These are phyloP conservation scores for Drosophila leonis DNA, from an alignment of 2,888 invertebrate species.

Conservation along the genomic window DNA sequence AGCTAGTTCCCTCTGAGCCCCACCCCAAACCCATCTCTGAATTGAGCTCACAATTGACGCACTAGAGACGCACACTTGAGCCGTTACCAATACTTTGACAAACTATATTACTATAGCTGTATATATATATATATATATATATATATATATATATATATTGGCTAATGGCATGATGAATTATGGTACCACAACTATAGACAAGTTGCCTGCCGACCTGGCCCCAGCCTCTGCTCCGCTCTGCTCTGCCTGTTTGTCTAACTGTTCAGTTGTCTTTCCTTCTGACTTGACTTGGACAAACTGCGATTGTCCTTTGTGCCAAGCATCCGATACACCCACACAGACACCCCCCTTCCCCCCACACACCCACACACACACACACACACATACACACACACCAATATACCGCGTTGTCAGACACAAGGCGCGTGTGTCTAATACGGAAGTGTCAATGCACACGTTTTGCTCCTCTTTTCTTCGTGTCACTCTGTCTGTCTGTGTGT, in stretches of 20 bases:
- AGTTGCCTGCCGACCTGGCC: conserved; percentile 30
- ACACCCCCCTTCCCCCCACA: conserved; percentile 12
- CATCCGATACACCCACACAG: conserved; percentile 49
- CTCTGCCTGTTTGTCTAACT: conserved; percentile 9
- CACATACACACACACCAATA: conserved; percentile 17
- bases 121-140: conserved; percentile 8
- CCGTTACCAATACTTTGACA: conserved; percentile 34
- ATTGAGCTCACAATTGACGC: conserved; percentile 55
- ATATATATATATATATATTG: conserved; percentile 41
- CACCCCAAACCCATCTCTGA: background rate
- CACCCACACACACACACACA: conserved; percentile 16
- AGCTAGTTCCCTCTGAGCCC: conserved; percentile 25
- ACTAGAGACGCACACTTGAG: conserved; percentile 65
- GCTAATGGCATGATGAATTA: conserved; percentile 77
- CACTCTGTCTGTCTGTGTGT: conserved; percentile 15
- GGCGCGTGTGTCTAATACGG: conserved; percentile 73
- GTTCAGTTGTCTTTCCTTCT: conserved; percentile 20
- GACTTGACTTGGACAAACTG: conserved; percentile 57
- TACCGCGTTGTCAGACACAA: conserved; percentile 29
- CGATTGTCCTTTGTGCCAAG: conserved; percentile 57
- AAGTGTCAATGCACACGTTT: conserved; percentile 72
- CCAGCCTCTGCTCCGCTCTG: background rate
- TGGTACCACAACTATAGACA: conserved; percentile 55
- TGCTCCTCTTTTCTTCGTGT: conserved; percentile 18
- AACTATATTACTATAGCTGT: conserved; percentile 48